These are phyloP conservation scores for Drosophila bunnanda DNA, from an alignment of 2,888 invertebrate genomes.

Conservation along the genomic window DNA sequence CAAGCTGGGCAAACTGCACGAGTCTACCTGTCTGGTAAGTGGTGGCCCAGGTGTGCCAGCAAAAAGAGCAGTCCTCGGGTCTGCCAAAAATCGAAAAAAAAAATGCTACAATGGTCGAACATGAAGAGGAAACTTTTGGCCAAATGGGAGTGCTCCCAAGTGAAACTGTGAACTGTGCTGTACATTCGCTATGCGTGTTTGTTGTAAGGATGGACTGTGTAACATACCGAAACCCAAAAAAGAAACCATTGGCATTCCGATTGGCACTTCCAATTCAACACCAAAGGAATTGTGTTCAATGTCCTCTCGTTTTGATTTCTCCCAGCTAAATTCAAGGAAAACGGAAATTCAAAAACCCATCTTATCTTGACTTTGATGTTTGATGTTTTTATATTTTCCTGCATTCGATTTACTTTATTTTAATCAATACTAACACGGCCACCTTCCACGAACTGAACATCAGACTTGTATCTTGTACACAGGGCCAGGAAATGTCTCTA, in stretches of 20 bases:
- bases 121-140: background rate
- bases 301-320: slow-evolving; percentile 31
- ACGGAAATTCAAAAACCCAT: slow-evolving; percentile 5
- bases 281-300: slow-evolving; percentile 25
- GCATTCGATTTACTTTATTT: slow-evolving; percentile 62
- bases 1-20: slow-evolving; percentile 97
- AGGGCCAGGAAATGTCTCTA: background rate
- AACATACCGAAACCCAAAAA: slow-evolving; percentile 17
- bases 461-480: background rate
- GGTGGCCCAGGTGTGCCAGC: slow-evolving; percentile 41
- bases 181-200: slow-evolving; percentile 78
- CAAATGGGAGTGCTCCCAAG: slow-evolving; percentile 14
- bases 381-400: slow-evolving; percentile 65
- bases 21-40: slow-evolving; percentile 98
- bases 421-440: slow-evolving; percentile 62
- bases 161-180: slow-evolving; percentile 60
- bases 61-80: background rate
- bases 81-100: slow-evolving; percentile 20
- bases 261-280: slow-evolving; percentile 28
- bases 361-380: slow-evolving; percentile 61
- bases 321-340: slow-evolving; percentile 24
- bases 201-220: slow-evolving; percentile 68
- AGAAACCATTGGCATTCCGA: slow-evolving; percentile 54
- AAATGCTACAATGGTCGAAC: slow-evolving; percentile 4
- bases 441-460: slow-evolving; percentile 35